Evolutionary conservation across 1,140 invertebrate genomes (phyloP).

Genomic region (Tenebrio molitor): DNA sequence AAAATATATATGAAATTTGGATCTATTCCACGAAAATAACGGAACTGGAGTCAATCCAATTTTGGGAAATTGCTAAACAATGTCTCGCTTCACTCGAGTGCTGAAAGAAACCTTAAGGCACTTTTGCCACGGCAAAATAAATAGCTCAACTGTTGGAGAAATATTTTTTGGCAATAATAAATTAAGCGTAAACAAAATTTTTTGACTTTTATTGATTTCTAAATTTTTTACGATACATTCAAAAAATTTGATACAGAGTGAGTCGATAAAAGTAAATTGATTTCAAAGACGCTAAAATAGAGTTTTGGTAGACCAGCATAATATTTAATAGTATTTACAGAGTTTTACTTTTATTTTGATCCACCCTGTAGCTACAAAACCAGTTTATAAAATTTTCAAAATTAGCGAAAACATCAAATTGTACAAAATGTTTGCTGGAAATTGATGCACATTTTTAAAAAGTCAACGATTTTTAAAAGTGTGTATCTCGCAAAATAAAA

Average conservation of each 20-base stretch:
- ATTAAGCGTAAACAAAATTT: constrained; percentile 14
- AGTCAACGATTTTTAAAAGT: background rate
- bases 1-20: background rate
- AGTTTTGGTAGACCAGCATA: background rate
- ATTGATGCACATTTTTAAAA: constrained; percentile 1
- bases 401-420: background rate
- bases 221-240: constrained; percentile 25
- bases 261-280: background rate
- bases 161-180: no score
- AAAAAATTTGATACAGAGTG: constrained; percentile 18
- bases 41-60: background rate
- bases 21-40: background rate
- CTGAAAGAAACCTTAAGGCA: no score
- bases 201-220: constrained; percentile 20
- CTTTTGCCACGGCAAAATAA: no score
- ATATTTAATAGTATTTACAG: background rate
- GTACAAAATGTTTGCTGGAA: background rate
- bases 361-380: background rate
- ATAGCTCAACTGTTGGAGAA: no score
- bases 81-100: no score
- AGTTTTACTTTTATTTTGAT: background rate
- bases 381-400: background rate
- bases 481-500: background rate
- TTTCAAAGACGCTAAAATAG: no score
- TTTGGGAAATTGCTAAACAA: no score